Conservation (phyloP, 2,797 vertebrate species). For the Neosalanx taihuensis region DNA sequence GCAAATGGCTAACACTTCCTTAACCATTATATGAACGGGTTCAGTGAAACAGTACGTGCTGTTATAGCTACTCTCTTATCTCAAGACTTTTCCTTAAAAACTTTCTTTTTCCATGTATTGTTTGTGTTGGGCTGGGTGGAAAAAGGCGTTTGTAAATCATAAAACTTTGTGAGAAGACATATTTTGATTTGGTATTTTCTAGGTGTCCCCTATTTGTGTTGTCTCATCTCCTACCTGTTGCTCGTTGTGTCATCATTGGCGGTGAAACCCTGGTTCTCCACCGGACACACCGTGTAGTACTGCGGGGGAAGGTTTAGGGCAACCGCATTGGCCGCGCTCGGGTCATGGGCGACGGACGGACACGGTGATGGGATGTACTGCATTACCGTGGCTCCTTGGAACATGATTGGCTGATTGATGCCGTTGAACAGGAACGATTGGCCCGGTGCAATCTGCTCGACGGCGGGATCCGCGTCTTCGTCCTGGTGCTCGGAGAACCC, state of each 20-base stretch:
- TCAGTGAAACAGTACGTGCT: too few species aligned
- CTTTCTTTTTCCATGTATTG: too few species aligned
- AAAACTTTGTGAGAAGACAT: too few species aligned
- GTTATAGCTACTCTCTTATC: too few species aligned
- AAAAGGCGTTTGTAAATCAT: too few species aligned
- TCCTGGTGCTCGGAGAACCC: slow-evolving; percentile 68
- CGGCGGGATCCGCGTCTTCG: slow-evolving; percentile 10
- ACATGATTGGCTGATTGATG: slow-evolving; percentile 75
- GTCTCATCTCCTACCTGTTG: slow-evolving; percentile 64
- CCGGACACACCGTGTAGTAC: slow-evolving; percentile 62
- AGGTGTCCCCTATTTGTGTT: background rate
- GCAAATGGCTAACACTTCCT: background rate
- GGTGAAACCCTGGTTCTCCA: slow-evolving; percentile 65
- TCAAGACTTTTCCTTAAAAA: too few species aligned
- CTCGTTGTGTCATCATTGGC: slow-evolving; percentile 31
- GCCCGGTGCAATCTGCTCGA: slow-evolving; percentile 52
- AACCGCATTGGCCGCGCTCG: background rate
- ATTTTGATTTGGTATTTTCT: too few species aligned
- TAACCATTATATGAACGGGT: too few species aligned
- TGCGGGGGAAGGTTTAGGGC: slow-evolving; percentile 53
- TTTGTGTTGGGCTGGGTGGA: too few species aligned
- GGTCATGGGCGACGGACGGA: slow-evolving; percentile 58
- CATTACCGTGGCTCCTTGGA: slow-evolving; percentile 70
- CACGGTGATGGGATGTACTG: slow-evolving; percentile 72
- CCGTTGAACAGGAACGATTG: slow-evolving; percentile 76